These are phyloP conservation scores for Ceryle rudis DNA, from an alignment of 2,797 vertebrate species.

Conservation along the genomic window DNA sequence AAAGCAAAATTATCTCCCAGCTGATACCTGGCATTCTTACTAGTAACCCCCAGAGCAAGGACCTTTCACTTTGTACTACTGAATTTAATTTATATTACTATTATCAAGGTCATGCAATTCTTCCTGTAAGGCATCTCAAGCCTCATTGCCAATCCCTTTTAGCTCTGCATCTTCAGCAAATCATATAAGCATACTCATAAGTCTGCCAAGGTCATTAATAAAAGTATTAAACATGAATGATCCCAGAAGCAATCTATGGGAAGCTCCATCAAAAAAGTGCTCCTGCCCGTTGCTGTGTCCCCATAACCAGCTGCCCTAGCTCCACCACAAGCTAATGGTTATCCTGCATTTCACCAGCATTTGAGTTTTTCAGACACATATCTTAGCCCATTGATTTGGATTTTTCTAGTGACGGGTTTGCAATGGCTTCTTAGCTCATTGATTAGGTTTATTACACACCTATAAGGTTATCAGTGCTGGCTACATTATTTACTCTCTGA, in stretches of 20 bases:
- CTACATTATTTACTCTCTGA: not conserved
- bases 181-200: not conserved
- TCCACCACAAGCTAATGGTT: not conserved
- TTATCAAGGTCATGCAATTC: not conserved
- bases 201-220: not conserved
- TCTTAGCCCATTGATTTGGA: not conserved
- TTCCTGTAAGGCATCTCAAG: not conserved
- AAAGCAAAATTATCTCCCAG: not conserved
- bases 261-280: not conserved
- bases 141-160: not conserved
- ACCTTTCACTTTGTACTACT: not conserved
- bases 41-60: not conserved
- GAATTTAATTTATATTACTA: not conserved
- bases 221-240: not conserved
- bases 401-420: not conserved
- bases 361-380: not conserved
- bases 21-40: not conserved
- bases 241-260: not conserved
- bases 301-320: not conserved
- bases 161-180: not conserved
- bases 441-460: not conserved
- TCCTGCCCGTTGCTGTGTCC: not conserved
- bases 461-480: not conserved
- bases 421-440: not conserved
- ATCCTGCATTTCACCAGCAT: not conserved